Evolutionary conservation across 92 coral and sea anemone species (phyloP).

Genomic region (Hydrozoanthus gracilis): DNA sequence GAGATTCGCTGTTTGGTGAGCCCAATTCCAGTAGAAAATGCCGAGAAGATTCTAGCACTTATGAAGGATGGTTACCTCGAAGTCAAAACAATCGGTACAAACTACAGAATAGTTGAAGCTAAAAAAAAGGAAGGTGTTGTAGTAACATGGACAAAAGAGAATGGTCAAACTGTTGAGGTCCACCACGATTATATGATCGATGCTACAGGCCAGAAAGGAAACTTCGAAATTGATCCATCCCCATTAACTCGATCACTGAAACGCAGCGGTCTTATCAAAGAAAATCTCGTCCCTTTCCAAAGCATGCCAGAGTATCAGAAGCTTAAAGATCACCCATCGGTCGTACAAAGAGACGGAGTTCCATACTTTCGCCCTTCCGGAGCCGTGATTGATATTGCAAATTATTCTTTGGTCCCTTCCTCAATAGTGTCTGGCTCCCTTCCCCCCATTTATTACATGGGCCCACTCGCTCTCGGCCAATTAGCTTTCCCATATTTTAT

Average conservation of each 20-base stretch:
- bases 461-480: conserved; percentile 46
- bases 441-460: conserved; percentile 60
- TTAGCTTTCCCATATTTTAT: conserved; percentile 51
- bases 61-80: conserved; percentile 46
- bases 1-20: conserved; percentile 48
- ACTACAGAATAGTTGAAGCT: conserved; percentile 40
- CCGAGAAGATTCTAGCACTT: conserved; percentile 53
- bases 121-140: conserved; percentile 13
- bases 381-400: conserved; percentile 45
- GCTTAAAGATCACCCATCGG: conserved; percentile 26
- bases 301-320: background rate
- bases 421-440: background rate
- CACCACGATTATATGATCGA: conserved; percentile 52
- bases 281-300: conserved; percentile 49
- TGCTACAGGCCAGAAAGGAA: conserved; percentile 57
- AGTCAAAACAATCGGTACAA: conserved; percentile 31
- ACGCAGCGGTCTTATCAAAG: conserved; percentile 39
- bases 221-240: conserved; percentile 43
- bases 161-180: conserved; percentile 17
- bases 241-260: conserved; percentile 38
- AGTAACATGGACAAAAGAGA: conserved; percentile 32
- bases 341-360: conserved; percentile 44
- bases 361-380: conserved; percentile 50
- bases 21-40: conserved; percentile 61
- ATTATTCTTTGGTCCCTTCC: conserved; percentile 45